These are phyloP conservation scores for Phasia obesa DNA, from an alignment of 2,888 invertebrate species.

Conservation along the genomic window DNA sequence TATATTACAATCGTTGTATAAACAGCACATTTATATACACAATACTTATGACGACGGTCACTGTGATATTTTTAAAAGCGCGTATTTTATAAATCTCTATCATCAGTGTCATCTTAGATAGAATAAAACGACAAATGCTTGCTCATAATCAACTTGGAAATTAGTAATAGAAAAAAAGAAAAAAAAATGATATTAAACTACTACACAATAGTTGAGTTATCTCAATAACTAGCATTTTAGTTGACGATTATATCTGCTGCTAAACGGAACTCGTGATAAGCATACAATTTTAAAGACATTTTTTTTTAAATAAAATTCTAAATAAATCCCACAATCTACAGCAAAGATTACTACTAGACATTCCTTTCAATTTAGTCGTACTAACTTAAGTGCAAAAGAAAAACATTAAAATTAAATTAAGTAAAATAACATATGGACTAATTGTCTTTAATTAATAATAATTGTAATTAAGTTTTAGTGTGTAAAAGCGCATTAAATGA, in stretches of 20 bases:
- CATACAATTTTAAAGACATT: constrained; percentile 17
- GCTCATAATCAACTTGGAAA: not conserved
- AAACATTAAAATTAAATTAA: not conserved
- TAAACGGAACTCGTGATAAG: constrained; percentile 53
- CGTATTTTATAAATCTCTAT: constrained; percentile 69
- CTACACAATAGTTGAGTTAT: constrained; percentile 48
- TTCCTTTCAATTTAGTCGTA: constrained; percentile 20
- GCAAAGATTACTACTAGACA: constrained; percentile 11
- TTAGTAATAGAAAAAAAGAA: constrained; percentile 33
- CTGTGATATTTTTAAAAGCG: constrained; percentile 72
- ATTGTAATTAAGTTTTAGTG: constrained; percentile 61
- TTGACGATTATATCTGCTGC: constrained; percentile 56
- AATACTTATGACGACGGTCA: constrained; percentile 54
- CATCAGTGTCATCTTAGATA: constrained; percentile 9
- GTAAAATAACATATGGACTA: constrained; percentile 71
- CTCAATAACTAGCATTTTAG: constrained; percentile 53
- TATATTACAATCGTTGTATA: not conserved
- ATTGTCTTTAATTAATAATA: constrained; percentile 75
- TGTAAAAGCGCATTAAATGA: constrained; percentile 21
- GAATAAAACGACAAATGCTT: constrained; percentile 22
- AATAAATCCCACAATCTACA: not conserved
- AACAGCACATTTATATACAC: constrained; percentile 9
- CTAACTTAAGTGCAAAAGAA: constrained; percentile 70
- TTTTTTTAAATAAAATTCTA: not conserved
- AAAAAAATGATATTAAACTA: constrained; percentile 32